These are phyloP conservation scores for Trichosurus vulpecula DNA, from an alignment of 2,797 vertebrate genomes.

Conservation along the genomic window DNA sequence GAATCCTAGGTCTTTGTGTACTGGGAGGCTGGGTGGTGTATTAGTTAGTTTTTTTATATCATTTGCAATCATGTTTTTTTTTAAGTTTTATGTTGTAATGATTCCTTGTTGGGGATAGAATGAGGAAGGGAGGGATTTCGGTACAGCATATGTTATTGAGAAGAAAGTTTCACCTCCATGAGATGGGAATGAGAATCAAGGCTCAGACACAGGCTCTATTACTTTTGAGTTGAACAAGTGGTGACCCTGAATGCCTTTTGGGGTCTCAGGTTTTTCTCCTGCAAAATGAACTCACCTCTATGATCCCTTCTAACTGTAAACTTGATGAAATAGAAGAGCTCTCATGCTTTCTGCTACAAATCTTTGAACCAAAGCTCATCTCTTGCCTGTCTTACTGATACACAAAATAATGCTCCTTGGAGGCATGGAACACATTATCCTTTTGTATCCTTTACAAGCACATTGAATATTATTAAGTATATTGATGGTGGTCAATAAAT, in stretches of 20 bases:
- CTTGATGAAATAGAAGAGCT: not conserved
- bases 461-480: not conserved
- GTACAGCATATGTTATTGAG: not conserved
- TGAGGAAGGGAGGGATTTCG: not conserved
- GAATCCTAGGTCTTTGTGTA: not conserved
- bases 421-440: not conserved
- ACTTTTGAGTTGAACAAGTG: not conserved
- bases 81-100: not conserved
- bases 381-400: not conserved
- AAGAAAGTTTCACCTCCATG: not conserved
- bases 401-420: not conserved
- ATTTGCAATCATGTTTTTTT: not conserved
- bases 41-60: not conserved
- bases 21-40: not conserved
- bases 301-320: not conserved
- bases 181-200: not conserved
- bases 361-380: not conserved
- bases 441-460: not conserved
- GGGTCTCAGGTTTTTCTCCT: not conserved
- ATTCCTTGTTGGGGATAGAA: not conserved
- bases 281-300: not conserved
- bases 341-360: not conserved
- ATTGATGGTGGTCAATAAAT: not conserved
- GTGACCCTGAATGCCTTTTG: not conserved
- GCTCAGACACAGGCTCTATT: not conserved